These are phyloP conservation scores for Brevipalpus yothersi DNA, from an alignment of 1,140 invertebrate genomes.

Conservation along the genomic window DNA sequence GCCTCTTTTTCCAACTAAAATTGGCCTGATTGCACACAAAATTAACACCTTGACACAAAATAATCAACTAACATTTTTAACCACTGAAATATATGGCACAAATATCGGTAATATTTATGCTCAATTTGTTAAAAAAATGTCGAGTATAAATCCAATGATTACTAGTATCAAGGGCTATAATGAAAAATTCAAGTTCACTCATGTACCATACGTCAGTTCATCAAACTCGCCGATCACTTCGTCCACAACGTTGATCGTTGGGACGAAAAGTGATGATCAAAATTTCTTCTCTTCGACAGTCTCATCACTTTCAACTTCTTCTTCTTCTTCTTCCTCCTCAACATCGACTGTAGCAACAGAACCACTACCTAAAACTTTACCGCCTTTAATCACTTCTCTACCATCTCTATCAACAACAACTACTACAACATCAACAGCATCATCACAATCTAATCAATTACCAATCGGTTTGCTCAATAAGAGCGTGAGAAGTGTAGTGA, in stretches of 20 bases:
- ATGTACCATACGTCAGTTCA: too few species aligned
- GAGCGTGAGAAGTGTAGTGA: constrained; percentile 63
- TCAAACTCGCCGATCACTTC: too few species aligned
- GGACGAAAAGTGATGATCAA: too few species aligned
- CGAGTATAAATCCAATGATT: background rate
- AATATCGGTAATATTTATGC: constrained; percentile 22
- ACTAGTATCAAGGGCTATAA: too few species aligned
- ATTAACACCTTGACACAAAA: constrained; percentile 17
- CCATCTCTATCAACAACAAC: background rate
- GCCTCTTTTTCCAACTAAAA: constrained; percentile 15
- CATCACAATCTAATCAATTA: background rate
- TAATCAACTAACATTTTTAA: constrained; percentile 17
- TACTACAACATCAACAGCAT: background rate
- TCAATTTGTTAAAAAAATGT: constrained; percentile 23
- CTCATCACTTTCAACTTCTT: background rate
- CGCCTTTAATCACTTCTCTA: background rate
- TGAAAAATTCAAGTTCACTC: too few species aligned
- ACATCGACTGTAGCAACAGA: background rate
- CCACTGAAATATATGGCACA: constrained; percentile 20
- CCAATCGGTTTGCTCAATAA: constrained; percentile 50
- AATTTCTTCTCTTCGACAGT: too few species aligned
- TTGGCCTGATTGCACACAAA: constrained; percentile 20
- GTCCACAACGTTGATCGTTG: too few species aligned
- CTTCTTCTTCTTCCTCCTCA: background rate
- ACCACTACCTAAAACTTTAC: too few species aligned